phyloP scores from a whole-genome alignment of 2,797 vertebrate genomes.

The Adelosebastes latens region DNA sequence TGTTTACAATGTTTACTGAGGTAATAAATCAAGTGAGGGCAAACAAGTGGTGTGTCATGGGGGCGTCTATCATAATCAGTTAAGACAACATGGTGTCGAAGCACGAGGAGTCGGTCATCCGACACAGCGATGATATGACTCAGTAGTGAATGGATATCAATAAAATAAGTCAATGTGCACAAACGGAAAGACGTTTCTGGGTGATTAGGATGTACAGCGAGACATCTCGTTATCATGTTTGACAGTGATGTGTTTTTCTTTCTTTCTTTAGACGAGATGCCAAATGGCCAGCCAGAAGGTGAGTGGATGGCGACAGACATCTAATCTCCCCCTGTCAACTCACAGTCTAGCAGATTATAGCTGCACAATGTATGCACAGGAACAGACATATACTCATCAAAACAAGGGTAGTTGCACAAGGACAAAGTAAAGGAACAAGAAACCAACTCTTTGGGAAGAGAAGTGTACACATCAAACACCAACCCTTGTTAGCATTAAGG shows the following conservation, averaged over 20 bases:
- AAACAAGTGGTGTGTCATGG: conserved; percentile 57
- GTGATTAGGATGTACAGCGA: neutral
- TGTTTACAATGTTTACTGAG: accelerated
- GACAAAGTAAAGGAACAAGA: neutral
- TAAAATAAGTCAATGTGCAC: conserved; percentile 9
- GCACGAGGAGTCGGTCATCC: conserved; percentile 16
- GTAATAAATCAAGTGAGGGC: conserved; percentile 16
- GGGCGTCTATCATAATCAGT: conserved; percentile 54
- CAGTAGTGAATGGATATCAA: conserved; percentile 15
- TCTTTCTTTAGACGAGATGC: conserved; percentile 74
- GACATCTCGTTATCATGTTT: conserved; percentile 1
- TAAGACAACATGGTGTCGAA: conserved; percentile 42
- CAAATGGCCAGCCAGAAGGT: conserved; percentile 83
- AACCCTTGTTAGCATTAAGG: neutral
- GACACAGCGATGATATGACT: conserved; percentile 14
- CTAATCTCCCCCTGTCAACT: conserved; percentile 23
- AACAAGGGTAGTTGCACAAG: neutral
- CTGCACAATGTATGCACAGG: neutral
- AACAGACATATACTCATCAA: neutral
- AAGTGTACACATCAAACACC: neutral
- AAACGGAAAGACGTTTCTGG: neutral
- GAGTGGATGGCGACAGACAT: conserved; percentile 60
- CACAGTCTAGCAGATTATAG: conserved; percentile 18
- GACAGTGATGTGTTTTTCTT: conserved; percentile 49
- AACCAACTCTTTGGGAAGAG: neutral